Evolutionary conservation across 2,113 vertebrate species (phyloP), one percentile per base, ranked within the genome.

Genomic region (Brevimyrus niger): DNA sequence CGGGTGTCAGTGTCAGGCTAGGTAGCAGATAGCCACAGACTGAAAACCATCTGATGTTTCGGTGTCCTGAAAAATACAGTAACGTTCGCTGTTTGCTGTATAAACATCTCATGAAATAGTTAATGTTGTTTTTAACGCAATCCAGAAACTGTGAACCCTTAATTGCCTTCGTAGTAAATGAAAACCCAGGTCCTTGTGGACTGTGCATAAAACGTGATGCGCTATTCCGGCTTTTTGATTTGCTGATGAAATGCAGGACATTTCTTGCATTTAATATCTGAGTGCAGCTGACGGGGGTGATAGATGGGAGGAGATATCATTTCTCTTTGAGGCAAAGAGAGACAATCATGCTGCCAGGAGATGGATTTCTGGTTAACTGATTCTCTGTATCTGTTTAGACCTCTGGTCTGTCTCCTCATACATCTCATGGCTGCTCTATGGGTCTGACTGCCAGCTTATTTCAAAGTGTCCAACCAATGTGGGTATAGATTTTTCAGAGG

Each of bases 401-500:
- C 19, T 46, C 82, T 23, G 42, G 42, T 84, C 82, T 47, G 73
- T 80, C 47, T 86, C 83, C 10, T 27, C 46, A 86, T 47, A 86
- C 11, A 0, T 42, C 13, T 35, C 35, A 76, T 19, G 69, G 15
- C 85, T 3, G 15, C 15, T 17, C 85, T 13, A 27, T 87, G 82
- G 8, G n/a, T 47, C 15, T 44, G 31, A 35, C n/a, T 55, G n/a
- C 31, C 87, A 35, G 87, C 44, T 31, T 5, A 50, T 76, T 76
- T 48, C 15, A 65, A 44, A 88, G 47, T 5, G 48, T 17, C 58
- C n/a, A 7, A 19, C 50, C 5, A 55, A 50, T 44, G 35, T 35
- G 38, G 21, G 50, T 38, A 83, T 50, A 23, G 85, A 89, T 88
- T n/a, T 89, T 87, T 91, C 87, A 89, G 61, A 50, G 83, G 38